A percentile compares a stretch with the other conserved stretches of the same genome.
phyloP scores from a whole-genome alignment of 2,797 vertebrate genomes.

The Huso huso region DNA sequence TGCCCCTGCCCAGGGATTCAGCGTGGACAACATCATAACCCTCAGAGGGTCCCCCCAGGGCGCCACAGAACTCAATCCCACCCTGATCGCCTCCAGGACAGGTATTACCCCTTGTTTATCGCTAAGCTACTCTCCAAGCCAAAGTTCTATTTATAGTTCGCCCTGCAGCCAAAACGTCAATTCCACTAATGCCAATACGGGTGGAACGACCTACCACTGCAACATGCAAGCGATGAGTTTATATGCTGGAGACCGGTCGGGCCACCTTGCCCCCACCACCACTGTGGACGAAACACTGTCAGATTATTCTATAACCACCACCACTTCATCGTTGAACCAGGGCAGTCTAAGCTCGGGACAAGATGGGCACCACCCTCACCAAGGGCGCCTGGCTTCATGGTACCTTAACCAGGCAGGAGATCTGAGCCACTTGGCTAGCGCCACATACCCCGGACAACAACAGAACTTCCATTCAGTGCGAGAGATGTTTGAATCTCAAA shows the following conservation, averaged over 20 bases:
- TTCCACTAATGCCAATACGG: conserved; percentile 62
- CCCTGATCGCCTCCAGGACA: conserved; percentile 63
- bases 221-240: conserved; percentile 92
- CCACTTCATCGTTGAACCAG: conserved; percentile 57
- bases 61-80: conserved; percentile 59
- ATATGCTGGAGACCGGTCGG: conserved; percentile 70
- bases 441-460: conserved; percentile 73
- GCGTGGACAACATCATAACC: conserved; percentile 91
- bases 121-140: conserved; percentile 64
- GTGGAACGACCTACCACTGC: conserved; percentile 74
- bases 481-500: conserved; percentile 86
- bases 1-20: conserved; percentile 72
- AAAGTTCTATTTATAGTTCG: conserved; percentile 68
- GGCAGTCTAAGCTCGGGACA: conserved; percentile 59
- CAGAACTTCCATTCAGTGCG: conserved; percentile 82
- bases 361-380: conserved; percentile 71
- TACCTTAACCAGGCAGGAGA: conserved; percentile 89
- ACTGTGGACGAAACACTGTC: conserved; percentile 75
- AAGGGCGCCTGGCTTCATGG: conserved; percentile 80
- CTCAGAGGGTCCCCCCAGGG: conserved; percentile 81
- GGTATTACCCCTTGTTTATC: conserved; percentile 58
- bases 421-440: conserved; percentile 69
- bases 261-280: conserved; percentile 61
- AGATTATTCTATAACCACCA: conserved; percentile 73
- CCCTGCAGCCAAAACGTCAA: conserved; percentile 73